phyloP scores from a whole-genome alignment of 2,888 invertebrate species.

The Melinaea menophilus region DNA sequence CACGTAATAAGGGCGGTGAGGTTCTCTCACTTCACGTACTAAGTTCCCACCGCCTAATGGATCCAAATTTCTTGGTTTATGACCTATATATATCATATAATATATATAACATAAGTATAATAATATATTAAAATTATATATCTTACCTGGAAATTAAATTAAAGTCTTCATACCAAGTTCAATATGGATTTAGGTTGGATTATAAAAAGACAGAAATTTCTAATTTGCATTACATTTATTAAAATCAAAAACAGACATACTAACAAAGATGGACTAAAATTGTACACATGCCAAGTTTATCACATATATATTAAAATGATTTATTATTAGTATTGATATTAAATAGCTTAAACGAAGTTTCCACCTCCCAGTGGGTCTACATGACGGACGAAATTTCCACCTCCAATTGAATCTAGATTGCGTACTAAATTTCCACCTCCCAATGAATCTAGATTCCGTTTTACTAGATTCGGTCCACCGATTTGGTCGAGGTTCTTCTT shows the following conservation, averaged over 20 bases:
- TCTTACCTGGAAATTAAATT: constrained; percentile 31
- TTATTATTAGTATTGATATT: constrained; percentile 22
- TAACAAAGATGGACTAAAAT: constrained; percentile 31
- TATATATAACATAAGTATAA: constrained; percentile 2
- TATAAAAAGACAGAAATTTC: constrained; percentile 19
- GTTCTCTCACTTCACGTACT: constrained; percentile 59
- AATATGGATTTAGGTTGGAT: constrained; percentile 1
- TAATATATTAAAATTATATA: constrained; percentile 12
- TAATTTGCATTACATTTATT: constrained; percentile 35
- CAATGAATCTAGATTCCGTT: constrained; percentile 62
- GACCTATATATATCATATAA: constrained; percentile 46
- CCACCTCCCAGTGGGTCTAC: constrained; percentile 61
- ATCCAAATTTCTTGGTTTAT: constrained; percentile 62
- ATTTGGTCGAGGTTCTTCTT: constrained; percentile 66
- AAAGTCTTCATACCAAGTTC: constrained; percentile 8
- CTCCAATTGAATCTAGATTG: constrained; percentile 71
- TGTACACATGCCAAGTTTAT: constrained; percentile 37
- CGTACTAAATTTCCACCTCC: constrained; percentile 69
- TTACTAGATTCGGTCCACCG: constrained; percentile 65
- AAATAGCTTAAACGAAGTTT: constrained; percentile 54
- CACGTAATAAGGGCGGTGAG: constrained; percentile 53
- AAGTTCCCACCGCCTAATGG: constrained; percentile 62
- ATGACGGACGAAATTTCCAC: constrained; percentile 69
- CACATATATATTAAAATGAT: constrained; percentile 40
- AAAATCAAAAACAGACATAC: constrained; percentile 21